These are phyloP conservation scores for Donacobius atricapilla DNA, from an alignment of 2,113 vertebrate species.

Conservation along the genomic window DNA sequence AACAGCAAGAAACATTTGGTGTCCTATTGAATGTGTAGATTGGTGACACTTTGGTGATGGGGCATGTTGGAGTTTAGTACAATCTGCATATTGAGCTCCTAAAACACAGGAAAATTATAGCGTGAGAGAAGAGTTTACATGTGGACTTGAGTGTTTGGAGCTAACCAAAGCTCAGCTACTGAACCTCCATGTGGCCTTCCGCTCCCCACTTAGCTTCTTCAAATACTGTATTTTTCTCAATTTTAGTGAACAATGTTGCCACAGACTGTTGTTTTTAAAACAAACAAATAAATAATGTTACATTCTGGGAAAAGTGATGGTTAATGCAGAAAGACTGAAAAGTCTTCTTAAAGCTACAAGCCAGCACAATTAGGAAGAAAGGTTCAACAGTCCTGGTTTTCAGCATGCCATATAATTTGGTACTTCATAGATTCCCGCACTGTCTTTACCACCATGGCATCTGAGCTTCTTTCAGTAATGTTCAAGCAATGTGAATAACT, in stretches of 20 bases:
- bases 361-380: not conserved
- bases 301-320: not conserved
- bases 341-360: not conserved
- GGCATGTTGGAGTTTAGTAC: not conserved
- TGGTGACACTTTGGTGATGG: not conserved
- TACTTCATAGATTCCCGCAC: not conserved
- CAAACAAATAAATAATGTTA: not conserved
- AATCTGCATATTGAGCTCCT: not conserved
- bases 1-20: not conserved
- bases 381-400: not conserved
- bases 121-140: not conserved
- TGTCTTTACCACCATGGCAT: not conserved
- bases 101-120: not conserved
- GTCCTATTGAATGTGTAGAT: not conserved
- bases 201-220: not conserved
- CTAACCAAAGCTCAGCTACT: not conserved
- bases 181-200: not conserved
- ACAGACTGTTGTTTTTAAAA: not conserved
- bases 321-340: not conserved
- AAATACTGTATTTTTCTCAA: not conserved
- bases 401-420: not conserved
- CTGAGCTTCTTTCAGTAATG: not conserved
- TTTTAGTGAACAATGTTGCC: not conserved
- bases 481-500: not conserved
- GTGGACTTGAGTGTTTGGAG: not conserved